Percentiles rank a stretch among this genome's conserved stretches.
Evolutionary conservation across 2,888 invertebrate genomes (phyloP).

Genomic region (Sphaerophoria rueppellii): DNA sequence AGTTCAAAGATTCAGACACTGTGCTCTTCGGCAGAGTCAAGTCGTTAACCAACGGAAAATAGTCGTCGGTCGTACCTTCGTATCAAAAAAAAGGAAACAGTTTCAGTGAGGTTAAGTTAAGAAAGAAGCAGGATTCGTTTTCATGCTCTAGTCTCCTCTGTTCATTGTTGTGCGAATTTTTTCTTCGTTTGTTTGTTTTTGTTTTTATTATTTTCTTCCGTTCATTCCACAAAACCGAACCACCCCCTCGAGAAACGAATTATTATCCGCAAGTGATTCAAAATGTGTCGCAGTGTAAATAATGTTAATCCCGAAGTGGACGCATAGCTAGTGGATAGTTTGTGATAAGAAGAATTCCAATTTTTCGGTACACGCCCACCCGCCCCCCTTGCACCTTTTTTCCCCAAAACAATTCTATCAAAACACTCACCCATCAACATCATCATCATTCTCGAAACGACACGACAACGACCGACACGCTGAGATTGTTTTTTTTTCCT

Average conservation of each 20-base stretch:
- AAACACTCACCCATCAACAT: slow-evolving; percentile 75
- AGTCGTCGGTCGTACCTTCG: slow-evolving; percentile 20
- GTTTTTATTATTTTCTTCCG: slow-evolving; percentile 27
- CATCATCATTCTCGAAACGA: slow-evolving; percentile 9
- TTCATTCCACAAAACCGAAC: background rate
- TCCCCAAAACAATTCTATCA: slow-evolving; percentile 69
- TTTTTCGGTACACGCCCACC: slow-evolving; percentile 60
- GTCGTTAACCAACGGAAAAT: background rate
- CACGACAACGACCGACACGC: slow-evolving; percentile 43
- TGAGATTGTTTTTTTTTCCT: slow-evolving; percentile 18
- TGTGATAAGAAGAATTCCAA: slow-evolving; percentile 49
- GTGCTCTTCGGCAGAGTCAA: slow-evolving; percentile 33
- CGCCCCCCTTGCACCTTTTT: slow-evolving; percentile 17
- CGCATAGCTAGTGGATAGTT: slow-evolving; percentile 64
- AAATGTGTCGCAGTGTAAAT: slow-evolving; percentile 68
- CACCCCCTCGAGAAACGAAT: background rate
- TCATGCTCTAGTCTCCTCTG: slow-evolving; percentile 10
- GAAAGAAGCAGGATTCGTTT: slow-evolving; percentile 23
- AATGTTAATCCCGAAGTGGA: slow-evolving; percentile 69
- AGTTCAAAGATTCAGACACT: slow-evolving; percentile 36
- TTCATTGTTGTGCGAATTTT: slow-evolving; percentile 28
- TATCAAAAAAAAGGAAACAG: slow-evolving; percentile 46
- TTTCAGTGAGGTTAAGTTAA: slow-evolving; percentile 44
- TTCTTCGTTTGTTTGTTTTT: slow-evolving; percentile 20
- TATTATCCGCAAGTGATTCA: slow-evolving; percentile 43